phyloP scores from a whole-genome alignment of 2,113 vertebrate species.

The Tursiops truncatus region DNA sequence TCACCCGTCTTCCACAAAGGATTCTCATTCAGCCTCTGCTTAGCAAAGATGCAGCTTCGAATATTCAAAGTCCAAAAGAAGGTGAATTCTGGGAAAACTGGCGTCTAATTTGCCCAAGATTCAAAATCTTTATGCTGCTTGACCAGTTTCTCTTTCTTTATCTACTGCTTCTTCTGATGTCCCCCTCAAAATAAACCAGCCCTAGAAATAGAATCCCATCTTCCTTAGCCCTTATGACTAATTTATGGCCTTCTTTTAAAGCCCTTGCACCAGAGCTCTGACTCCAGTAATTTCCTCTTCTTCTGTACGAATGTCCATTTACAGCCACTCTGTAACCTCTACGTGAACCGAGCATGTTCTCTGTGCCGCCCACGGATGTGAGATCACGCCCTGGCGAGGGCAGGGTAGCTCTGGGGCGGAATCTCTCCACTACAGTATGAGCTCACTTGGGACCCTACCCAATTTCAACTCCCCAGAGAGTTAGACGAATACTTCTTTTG shows the following conservation, averaged over 20 bases:
- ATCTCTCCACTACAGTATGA: rapidly evolving
- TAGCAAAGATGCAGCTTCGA: not conserved
- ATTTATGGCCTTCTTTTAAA: slow-evolving; percentile 44
- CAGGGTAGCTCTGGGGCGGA: not conserved
- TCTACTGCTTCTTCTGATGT: not conserved
- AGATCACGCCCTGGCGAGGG: not conserved
- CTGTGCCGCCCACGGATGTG: not conserved
- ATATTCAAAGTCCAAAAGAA: not conserved
- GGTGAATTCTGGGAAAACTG: not conserved
- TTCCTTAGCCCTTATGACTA: slow-evolving; percentile 47
- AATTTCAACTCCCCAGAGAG: not conserved
- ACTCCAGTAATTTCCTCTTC: slow-evolving; percentile 55
- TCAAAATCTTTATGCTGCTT: not conserved
- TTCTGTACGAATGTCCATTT: not conserved
- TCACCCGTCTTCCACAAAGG: not conserved
- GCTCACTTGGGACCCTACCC: not conserved
- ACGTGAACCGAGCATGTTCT: slow-evolving; percentile 33
- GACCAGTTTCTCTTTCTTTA: not conserved
- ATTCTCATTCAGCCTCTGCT: not conserved
- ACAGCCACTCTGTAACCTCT: slow-evolving; percentile 46
- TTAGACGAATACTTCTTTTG: rapidly evolving
- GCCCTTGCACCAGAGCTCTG: not conserved
- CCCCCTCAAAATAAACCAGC: not conserved
- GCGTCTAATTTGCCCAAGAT: not conserved
- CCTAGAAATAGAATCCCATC: slow-evolving; percentile 47